Evolutionary conservation across 1,140 invertebrate species (phyloP).

Genomic region (Danaus plexippus): DNA sequence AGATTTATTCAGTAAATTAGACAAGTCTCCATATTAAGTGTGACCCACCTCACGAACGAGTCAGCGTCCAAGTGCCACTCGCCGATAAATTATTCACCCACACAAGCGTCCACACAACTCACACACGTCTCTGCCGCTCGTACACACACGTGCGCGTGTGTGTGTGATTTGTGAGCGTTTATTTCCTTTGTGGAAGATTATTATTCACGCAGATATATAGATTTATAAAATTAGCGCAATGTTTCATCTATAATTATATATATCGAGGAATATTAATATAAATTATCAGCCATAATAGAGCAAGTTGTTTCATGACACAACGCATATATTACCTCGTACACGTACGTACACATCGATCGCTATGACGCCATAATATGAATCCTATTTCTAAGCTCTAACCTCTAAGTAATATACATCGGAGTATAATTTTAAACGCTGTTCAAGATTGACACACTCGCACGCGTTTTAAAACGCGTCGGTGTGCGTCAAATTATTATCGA

Average conservation of each 20-base stretch:
- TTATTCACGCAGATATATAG: slow-evolving; percentile 21
- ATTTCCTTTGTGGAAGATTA: slow-evolving; percentile 31
- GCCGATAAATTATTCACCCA: slow-evolving; percentile 58
- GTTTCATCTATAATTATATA: too few species aligned
- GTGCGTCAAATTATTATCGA: slow-evolving; percentile 19
- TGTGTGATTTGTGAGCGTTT: slow-evolving; percentile 20
- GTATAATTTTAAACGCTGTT: slow-evolving; percentile 18
- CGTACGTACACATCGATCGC: too few species aligned
- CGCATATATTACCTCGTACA: too few species aligned
- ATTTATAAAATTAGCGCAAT: too few species aligned
- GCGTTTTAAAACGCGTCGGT: slow-evolving; percentile 14
- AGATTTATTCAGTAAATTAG: slow-evolving; percentile 60
- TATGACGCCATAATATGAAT: too few species aligned
- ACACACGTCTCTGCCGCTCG: slow-evolving; percentile 18
- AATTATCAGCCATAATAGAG: too few species aligned
- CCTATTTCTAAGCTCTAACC: too few species aligned
- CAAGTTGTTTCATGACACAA: too few species aligned
- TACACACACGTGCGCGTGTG: slow-evolving; percentile 14
- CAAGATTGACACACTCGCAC: slow-evolving; percentile 26
- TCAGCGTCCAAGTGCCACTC: slow-evolving; percentile 33
- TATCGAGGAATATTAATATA: too few species aligned
- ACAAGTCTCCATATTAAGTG: slow-evolving; percentile 61
- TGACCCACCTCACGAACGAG: slow-evolving; percentile 38
- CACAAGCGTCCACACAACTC: slow-evolving; percentile 23
- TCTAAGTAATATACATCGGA: too few species aligned